phyloP scores from a whole-genome alignment of 2,113 vertebrate genomes.

The Pseudopipra pipra region DNA sequence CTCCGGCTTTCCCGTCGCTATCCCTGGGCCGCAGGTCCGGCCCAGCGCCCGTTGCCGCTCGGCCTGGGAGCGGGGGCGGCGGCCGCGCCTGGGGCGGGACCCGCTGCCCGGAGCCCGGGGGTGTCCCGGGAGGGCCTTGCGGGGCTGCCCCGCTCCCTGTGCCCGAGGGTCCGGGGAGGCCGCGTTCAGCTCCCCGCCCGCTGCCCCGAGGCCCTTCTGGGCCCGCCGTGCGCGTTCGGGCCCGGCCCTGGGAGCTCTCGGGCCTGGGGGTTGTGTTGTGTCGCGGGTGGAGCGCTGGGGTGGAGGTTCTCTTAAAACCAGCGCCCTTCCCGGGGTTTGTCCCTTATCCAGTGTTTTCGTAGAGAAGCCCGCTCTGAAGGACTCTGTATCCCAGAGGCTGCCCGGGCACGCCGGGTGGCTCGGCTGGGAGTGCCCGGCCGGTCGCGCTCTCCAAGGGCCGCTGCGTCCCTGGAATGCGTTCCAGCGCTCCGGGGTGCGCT shows the following conservation, averaged over 20 bases:
- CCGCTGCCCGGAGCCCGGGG: background rate
- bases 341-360: rapidly evolving
- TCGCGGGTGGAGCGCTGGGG: too few species aligned
- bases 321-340: rapidly evolving
- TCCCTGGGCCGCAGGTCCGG: background rate
- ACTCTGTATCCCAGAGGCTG: rapidly evolving
- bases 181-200: background rate
- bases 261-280: background rate
- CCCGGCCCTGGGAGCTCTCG: background rate
- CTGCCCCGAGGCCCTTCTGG: background rate
- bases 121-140: too few species aligned
- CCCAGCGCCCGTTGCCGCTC: background rate
- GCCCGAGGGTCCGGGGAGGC: rapidly evolving
- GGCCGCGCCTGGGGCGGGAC: too few species aligned
- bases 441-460: rapidly evolving
- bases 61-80: background rate
- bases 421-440: rapidly evolving
- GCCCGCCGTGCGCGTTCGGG: background rate
- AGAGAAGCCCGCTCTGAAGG: rapidly evolving
- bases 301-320: rapidly evolving
- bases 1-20: background rate
- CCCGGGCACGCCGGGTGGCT: rapidly evolving
- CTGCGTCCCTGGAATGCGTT: rapidly evolving
- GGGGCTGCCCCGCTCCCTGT: too few species aligned
- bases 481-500: rapidly evolving